Evolutionary conservation across 2,113 vertebrate genomes (phyloP).

Genomic region (Condylura cristata): DNA sequence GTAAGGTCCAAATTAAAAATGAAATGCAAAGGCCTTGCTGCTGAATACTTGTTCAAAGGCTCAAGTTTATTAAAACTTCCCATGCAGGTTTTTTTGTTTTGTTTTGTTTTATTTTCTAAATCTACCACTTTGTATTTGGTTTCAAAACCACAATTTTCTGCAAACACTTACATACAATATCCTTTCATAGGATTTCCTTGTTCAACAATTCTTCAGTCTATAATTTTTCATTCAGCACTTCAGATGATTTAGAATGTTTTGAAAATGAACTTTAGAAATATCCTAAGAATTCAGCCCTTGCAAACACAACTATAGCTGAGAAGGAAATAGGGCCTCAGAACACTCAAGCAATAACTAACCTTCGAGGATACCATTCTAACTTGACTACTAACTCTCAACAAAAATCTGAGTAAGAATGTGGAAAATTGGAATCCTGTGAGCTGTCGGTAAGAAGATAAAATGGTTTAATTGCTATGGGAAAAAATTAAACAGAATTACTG

Average conservation of each 20-base stretch:
- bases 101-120: not conserved
- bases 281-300: not conserved
- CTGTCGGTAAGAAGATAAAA: not conserved
- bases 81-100: not conserved
- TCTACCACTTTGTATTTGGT: not conserved
- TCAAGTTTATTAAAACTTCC: not conserved
- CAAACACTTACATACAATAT: not conserved
- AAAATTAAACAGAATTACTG: not conserved
- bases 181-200: not conserved
- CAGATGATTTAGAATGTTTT: not conserved
- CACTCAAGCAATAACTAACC: not conserved
- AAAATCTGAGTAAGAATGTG: not conserved
- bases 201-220: not conserved
- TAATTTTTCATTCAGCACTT: no score
- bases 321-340: not conserved
- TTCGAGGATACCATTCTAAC: not conserved
- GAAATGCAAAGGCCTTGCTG: not conserved
- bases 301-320: not conserved
- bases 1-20: not conserved
- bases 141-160: constrained; percentile 9
- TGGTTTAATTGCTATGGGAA: not conserved
- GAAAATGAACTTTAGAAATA: constrained; percentile 46
- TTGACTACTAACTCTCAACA: not conserved
- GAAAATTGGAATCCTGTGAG: not conserved
- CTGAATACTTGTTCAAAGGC: not conserved